phyloP scores from a whole-genome alignment of 2,888 invertebrate genomes.

The Cephus pulcher region DNA sequence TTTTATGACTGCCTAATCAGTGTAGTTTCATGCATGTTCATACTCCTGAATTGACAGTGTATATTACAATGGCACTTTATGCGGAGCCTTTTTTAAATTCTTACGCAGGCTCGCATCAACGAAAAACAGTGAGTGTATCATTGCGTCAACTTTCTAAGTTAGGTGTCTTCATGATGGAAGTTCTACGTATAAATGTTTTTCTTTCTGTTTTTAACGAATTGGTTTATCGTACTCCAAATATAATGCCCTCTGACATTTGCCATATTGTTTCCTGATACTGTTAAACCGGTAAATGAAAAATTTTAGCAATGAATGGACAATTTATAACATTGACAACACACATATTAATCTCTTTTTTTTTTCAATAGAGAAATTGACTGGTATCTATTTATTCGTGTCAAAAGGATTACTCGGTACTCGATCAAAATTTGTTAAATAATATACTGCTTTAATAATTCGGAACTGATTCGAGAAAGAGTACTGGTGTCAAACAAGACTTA shows the following conservation, averaged over 20 bases:
- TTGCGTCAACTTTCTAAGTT: constrained; percentile 19
- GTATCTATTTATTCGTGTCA: background rate
- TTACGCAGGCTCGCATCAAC: background rate
- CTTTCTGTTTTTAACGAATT: constrained; percentile 9
- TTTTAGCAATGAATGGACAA: background rate
- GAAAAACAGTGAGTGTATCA: constrained; percentile 14
- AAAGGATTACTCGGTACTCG: background rate
- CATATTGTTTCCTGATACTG: constrained; percentile 13
- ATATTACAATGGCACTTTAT: background rate
- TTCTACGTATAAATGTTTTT: constrained; percentile 17
- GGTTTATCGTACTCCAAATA: constrained; percentile 11
- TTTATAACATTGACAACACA: background rate
- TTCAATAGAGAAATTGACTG: background rate
- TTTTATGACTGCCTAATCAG: background rate
- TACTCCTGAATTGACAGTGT: background rate
- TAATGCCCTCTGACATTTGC: constrained; percentile 11
- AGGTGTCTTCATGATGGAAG: constrained; percentile 16
- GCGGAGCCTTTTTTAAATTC: background rate
- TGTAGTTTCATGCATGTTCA: background rate
- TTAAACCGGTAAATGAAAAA: background rate
- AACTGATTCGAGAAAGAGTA: background rate
- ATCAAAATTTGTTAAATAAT: background rate
- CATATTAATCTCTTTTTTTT: background rate
- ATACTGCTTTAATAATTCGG: background rate
- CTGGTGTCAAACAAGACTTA: background rate